phyloP scores from a whole-genome alignment of 2,888 invertebrate species.

The Tryphoninae sp. region DNA sequence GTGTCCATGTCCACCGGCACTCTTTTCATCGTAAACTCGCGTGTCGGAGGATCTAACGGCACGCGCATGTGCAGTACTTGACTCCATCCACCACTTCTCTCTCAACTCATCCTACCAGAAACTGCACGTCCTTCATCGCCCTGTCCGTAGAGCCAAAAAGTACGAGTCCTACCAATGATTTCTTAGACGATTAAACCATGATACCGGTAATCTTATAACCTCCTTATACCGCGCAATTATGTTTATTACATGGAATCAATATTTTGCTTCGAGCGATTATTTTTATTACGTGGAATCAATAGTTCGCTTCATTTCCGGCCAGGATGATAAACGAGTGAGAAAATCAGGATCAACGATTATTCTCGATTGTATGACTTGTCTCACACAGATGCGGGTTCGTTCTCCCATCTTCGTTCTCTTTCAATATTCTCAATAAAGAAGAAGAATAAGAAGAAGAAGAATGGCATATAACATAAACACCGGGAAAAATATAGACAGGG shows the following conservation, averaged over 20 bases:
- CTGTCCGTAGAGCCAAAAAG: no score
- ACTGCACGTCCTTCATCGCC: no score
- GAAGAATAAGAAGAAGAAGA: neutral
- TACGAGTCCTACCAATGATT: no score
- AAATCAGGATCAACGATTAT: slow-evolving; percentile 43
- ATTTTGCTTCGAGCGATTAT: neutral
- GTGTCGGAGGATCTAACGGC: slow-evolving; percentile 21
- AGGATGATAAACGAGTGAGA: slow-evolving; percentile 51
- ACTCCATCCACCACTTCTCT: neutral
- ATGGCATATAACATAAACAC: slow-evolving; percentile 37
- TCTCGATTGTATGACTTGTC: slow-evolving; percentile 32
- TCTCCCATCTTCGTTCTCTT: slow-evolving; percentile 29
- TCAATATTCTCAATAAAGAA: slow-evolving; percentile 51
- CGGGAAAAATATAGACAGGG: slow-evolving; percentile 23
- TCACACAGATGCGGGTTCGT: neutral
- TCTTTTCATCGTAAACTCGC: slow-evolving; percentile 56
- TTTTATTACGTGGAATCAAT: slow-evolving; percentile 23
- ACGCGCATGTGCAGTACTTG: slow-evolving; percentile 23
- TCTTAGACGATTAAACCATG: no score
- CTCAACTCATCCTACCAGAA: no score
- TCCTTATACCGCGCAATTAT: neutral
- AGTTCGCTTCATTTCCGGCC: slow-evolving; percentile 39
- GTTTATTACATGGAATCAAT: no score
- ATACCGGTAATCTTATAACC: no score
- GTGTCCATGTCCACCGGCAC: slow-evolving; percentile 42